phyloP scores from a whole-genome alignment of 2,888 invertebrate genomes.

The Rhagonycha fulva region DNA sequence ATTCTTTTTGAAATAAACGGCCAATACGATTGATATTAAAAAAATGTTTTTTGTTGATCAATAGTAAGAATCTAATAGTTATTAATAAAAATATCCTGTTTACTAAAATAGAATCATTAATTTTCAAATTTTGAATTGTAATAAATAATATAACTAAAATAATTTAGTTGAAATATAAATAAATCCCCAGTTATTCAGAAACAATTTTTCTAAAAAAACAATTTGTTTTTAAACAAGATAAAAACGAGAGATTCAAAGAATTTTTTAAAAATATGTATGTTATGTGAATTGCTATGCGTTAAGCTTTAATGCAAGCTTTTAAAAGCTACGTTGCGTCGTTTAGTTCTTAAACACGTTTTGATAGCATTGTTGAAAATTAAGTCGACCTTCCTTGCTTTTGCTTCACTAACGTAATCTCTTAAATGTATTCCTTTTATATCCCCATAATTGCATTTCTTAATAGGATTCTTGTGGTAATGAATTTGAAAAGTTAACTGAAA shows the following conservation, averaged over 20 bases:
- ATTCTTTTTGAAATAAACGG: too few relatives aligned
- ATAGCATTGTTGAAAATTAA: slow-evolving; percentile 19
- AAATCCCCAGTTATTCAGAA: background rate
- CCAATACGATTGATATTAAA: too few relatives aligned
- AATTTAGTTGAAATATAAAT: too few relatives aligned
- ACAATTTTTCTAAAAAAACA: background rate
- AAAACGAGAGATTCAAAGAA: background rate
- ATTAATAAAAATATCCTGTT: too few relatives aligned
- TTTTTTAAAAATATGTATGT: background rate
- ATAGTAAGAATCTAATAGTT: too few relatives aligned
- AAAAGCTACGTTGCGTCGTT: slow-evolving; percentile 14
- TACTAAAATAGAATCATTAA: too few relatives aligned
- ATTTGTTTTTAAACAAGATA: background rate
- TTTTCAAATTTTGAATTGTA: too few relatives aligned
- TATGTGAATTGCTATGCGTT: slow-evolving; percentile 15
- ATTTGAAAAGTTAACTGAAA: background rate
- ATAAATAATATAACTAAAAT: too few relatives aligned
- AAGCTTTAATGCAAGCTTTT: slow-evolving; percentile 22
- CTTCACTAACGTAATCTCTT: slow-evolving; percentile 7
- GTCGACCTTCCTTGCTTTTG: slow-evolving; percentile 12
- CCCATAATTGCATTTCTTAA: background rate
- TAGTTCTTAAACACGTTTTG: slow-evolving; percentile 28
- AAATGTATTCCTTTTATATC: background rate
- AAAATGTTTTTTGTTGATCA: too few relatives aligned
- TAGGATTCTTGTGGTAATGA: background rate